Base-by-base conservation (phyloP, 2,113 vertebrate species). In the Tragelaphus scriptus region DNA sequence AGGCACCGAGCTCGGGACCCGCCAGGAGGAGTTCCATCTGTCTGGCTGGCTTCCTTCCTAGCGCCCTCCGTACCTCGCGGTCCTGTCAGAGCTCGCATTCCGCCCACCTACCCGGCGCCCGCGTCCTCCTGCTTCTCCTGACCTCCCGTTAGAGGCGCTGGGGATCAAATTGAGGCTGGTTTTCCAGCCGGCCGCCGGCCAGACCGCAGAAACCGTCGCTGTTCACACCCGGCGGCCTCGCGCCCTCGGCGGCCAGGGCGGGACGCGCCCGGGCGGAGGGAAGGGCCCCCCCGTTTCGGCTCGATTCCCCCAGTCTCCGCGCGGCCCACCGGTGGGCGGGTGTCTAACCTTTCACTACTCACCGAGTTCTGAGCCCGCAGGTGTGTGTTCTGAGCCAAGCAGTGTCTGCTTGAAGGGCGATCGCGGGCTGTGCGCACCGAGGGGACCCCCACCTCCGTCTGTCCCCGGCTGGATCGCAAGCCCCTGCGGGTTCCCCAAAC, bases 161-260 rank as follows among this genome's bases (percentile, higher is more conserved):
- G 97, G 97, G 98, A 96, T 97, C 68, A 93, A 89, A 97, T 95
- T 44, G 95, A 97, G 98, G 80, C 97, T 90, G 96, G 96, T 97
- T 98, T 98, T 98, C 88, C 95, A 85, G 40, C 49, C 90, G 98
- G 98, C 98, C 91, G 26, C 36, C 32, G 61, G 98, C 98, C 98
- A 98, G 95, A 98, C 98, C 98, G 98, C 98, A 98, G 98, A 98
- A 97, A 79, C 95, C 96, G 96, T 97, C 91, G 97, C 96, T 32
- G 61, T 93, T 98, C 97, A 97, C 85, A 96, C 92, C 93, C 90
- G 97, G 96, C 87, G 95, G 95, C 97, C 98, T 97, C 90, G 92
- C 81, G 93, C 96, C 85, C 94, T 97, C 61, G 68, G 32, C 77
- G 92, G 97, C 88, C 97, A 89, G 88, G 55, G 58, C 2, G 26